These are phyloP conservation scores for Psylliodes chrysocephalus DNA, from an alignment of 2,888 invertebrate species.

Conservation along the genomic window DNA sequence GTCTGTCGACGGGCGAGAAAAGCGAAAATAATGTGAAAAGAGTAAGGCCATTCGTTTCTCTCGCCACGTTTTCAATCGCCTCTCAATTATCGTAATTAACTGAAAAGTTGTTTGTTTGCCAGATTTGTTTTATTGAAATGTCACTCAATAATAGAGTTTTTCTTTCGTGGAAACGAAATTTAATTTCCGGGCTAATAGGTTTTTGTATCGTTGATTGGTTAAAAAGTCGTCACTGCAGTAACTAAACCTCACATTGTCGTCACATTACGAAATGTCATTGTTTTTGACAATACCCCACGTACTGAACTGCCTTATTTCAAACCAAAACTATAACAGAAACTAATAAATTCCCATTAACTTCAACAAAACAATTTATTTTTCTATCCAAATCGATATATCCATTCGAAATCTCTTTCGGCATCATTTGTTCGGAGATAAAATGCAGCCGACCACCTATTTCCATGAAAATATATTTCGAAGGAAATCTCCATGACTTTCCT, in stretches of 20 bases:
- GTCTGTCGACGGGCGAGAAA: conserved; percentile 13
- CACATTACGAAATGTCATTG: too few species aligned
- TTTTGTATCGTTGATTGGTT: too few species aligned
- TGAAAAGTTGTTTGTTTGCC: conserved; percentile 52
- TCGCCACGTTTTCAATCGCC: conserved; percentile 51
- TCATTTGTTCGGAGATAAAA: conserved; percentile 55
- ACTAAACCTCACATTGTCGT: too few species aligned
- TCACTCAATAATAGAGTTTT: conserved; percentile 53
- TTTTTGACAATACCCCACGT: too few species aligned
- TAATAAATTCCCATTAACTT: too few species aligned
- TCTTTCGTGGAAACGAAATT: too few species aligned
- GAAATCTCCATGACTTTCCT: conserved; percentile 48
- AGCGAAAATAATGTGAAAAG: conserved; percentile 25
- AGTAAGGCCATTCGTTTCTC: conserved; percentile 7
- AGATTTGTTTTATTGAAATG: conserved; percentile 45
- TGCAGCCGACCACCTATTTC: conserved; percentile 53
- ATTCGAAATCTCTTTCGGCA: conserved; percentile 47
- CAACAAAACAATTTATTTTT: too few species aligned
- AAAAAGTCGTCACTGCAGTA: too few species aligned
- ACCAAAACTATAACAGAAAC: too few species aligned
- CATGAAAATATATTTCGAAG: conserved; percentile 40
- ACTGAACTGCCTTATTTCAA: too few species aligned
- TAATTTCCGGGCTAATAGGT: too few species aligned
- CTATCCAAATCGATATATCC: conserved; percentile 39
- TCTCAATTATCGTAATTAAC: conserved; percentile 59